phyloP scores from a whole-genome alignment of 2,113 vertebrate genomes.

The Urocitellus parryii region DNA sequence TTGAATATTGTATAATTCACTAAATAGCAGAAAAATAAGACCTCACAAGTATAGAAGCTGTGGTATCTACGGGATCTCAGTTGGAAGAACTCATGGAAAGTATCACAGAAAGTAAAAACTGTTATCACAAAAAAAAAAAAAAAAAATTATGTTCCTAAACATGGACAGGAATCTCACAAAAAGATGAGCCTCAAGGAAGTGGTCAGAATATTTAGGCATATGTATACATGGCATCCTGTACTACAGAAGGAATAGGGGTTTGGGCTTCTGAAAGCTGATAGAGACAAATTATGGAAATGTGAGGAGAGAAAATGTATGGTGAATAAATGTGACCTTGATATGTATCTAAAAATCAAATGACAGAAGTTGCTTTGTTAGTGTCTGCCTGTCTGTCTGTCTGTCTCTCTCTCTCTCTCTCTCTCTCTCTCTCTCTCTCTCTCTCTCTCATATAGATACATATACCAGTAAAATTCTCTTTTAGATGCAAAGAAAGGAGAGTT shows the following conservation, averaged over 20 bases:
- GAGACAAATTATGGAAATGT: background rate
- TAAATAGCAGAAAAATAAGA: constrained; percentile 23
- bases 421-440: too few species aligned
- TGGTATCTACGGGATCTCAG: background rate
- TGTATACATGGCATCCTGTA: background rate
- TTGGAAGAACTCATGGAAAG: background rate
- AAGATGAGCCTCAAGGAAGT: background rate
- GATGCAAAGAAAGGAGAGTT: background rate
- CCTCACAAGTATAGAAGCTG: background rate
- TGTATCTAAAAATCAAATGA: background rate
- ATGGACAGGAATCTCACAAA: background rate
- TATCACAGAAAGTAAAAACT: background rate
- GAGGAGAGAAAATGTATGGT: too few species aligned
- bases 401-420: too few species aligned
- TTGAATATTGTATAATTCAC: background rate
- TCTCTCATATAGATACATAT: background rate
- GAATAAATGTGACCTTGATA: background rate
- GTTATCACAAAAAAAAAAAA: background rate
- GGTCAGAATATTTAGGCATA: background rate
- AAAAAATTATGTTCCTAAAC: too few species aligned
- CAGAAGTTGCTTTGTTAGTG: too few species aligned
- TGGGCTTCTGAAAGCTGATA: background rate
- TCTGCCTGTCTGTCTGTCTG: background rate
- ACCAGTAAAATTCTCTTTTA: background rate
- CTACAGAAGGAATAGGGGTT: background rate